Conservation (phyloP, 2,888 invertebrate species). For the Portevinia maculata region DNA sequence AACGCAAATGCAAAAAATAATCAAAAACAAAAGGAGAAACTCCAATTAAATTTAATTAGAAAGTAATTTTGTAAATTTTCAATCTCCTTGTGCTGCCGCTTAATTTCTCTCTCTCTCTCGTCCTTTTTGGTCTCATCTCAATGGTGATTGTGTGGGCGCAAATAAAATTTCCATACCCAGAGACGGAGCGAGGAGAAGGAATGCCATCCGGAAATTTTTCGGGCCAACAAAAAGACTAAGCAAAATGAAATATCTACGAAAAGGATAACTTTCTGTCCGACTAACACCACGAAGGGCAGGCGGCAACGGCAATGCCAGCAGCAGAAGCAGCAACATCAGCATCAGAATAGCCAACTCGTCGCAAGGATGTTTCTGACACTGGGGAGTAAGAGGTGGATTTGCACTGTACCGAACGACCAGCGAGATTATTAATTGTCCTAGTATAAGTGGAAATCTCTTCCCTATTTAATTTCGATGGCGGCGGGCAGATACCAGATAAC, state of each 20-base stretch:
- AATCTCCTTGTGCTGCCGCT: slow-evolving; percentile 35
- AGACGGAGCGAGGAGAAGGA: neutral
- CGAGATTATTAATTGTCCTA: slow-evolving; percentile 69
- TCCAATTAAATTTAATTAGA: slow-evolving; percentile 74
- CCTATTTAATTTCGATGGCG: slow-evolving; percentile 68
- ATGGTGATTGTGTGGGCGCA: slow-evolving; percentile 60
- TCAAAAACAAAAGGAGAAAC: slow-evolving; percentile 46
- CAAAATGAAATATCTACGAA: slow-evolving; percentile 60
- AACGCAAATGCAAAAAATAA: slow-evolving; percentile 18
- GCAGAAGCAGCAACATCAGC: neutral
- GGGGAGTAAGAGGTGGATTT: slow-evolving; percentile 1
- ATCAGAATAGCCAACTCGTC: slow-evolving; percentile 27
- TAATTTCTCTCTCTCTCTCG: too few relatives aligned
- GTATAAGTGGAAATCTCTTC: slow-evolving; percentile 62
- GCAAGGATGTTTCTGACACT: slow-evolving; percentile 58
- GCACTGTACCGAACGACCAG: slow-evolving; percentile 42
- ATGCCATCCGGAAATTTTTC: neutral
- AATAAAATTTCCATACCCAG: slow-evolving; percentile 62
- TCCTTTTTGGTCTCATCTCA: neutral
- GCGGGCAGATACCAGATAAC: slow-evolving; percentile 25
- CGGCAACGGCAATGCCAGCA: neutral
- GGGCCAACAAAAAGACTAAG: slow-evolving; percentile 50
- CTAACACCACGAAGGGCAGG: neutral
- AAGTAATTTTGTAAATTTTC: slow-evolving; percentile 71
- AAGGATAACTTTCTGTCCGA: slow-evolving; percentile 47